These are phyloP conservation scores for Apantesis nais DNA, from an alignment of 2,888 invertebrate genomes.

Conservation along the genomic window DNA sequence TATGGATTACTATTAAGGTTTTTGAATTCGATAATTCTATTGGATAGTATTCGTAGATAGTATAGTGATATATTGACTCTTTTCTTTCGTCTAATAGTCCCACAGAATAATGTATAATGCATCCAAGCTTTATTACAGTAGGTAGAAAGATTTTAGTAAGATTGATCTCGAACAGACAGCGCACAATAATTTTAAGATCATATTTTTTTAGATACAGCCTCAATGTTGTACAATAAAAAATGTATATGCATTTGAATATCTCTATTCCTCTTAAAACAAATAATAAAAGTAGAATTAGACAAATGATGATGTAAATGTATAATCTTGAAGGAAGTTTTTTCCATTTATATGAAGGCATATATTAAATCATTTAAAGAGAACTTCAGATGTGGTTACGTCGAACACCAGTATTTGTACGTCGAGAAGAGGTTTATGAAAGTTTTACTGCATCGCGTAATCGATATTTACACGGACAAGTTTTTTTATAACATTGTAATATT, in stretches of 20 bases:
- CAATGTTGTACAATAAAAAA: neutral
- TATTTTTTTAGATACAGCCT: neutral
- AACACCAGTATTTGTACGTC: neutral
- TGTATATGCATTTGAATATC: neutral
- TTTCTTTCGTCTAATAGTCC: neutral
- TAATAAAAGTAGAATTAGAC: neutral
- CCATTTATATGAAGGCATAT: neutral
- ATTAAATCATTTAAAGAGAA: neutral
- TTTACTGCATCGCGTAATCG: neutral
- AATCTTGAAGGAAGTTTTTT: neutral
- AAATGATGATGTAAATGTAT: neutral
- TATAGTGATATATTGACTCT: neutral
- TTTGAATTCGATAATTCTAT: neutral
- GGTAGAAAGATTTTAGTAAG: neutral
- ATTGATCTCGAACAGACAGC: neutral
- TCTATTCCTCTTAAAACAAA: neutral
- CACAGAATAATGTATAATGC: neutral
- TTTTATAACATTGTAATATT: neutral
- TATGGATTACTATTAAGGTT: neutral
- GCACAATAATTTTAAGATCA: neutral
- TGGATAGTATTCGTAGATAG: conserved; percentile 7
- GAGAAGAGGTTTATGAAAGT: neutral
- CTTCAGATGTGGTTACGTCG: neutral
- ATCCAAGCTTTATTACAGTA: neutral
- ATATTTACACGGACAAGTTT: neutral